phyloP scores from a whole-genome alignment of 2,113 vertebrate genomes.

The Gambusia affinis region DNA sequence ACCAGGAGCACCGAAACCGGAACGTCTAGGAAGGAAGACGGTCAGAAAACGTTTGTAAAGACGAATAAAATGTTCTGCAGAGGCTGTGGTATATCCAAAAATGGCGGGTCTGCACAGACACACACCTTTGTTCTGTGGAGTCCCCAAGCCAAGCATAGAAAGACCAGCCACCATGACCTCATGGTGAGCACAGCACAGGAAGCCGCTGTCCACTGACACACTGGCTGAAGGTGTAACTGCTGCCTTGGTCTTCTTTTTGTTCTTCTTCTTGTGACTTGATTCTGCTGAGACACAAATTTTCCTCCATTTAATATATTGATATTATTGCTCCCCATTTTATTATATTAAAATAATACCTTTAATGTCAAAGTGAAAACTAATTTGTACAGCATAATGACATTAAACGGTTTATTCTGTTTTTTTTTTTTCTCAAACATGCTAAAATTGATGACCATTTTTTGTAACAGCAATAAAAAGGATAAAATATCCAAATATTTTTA shows the following conservation, averaged over 20 bases:
- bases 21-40: conserved; percentile 66
- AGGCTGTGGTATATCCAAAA: not conserved
- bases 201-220: conserved; percentile 85
- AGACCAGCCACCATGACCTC: conserved; percentile 93
- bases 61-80: not conserved
- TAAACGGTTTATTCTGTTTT: no score
- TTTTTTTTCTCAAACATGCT: no score
- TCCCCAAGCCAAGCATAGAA: conserved; percentile 79
- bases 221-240: conserved; percentile 9
- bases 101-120: not conserved
- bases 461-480: no score
- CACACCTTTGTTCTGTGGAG: conserved; percentile 62
- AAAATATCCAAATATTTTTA: no score
- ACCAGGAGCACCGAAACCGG: conserved; percentile 85
- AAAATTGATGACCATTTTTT: no score
- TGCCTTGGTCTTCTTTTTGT: conserved; percentile 83
- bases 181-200: conserved; percentile 94
- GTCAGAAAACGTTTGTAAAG: not conserved
- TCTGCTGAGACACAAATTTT: conserved; percentile 26
- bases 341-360: no score
- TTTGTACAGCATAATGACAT: no score
- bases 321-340: no score
- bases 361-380: no score
- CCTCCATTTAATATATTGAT: not conserved
- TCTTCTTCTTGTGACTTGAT: conserved; percentile 86